Evolutionary conservation across 1,140 invertebrate species (phyloP), one percentile per base, ranked within the genome.

Genomic region (Chironomus striatipennis): DNA sequence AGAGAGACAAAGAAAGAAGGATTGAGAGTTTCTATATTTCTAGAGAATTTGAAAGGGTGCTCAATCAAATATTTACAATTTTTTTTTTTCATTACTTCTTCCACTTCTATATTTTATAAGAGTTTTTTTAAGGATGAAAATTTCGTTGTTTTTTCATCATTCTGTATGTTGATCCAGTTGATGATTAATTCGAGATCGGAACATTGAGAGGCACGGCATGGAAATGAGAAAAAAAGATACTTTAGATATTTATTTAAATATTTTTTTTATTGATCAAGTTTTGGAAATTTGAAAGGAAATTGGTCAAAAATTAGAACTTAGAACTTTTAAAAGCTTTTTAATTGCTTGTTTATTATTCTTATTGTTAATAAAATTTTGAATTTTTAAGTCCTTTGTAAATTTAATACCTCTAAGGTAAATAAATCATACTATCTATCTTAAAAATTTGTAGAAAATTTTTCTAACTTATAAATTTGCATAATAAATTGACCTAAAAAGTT

Each of bases 41-140:
- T 57, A 57, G 47, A 57, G 47, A 57, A 57, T n/a, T 57, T 57
- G 47, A 57, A 57, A 57, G 47, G 47, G 47, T 57, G 47, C 47
- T 57, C 47, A 57, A 57, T 57, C 47, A 57, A 57, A 57, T 57
- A 57, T 57, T 57, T 57, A 57, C 47, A 57, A 57, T 57, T 57
- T 57, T n/a, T 15, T 57, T n/a, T 47, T 47, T 8, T 12, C 15
- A 47, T 15, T 34, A 57, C n/a, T 57, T 57, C 47, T 57, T 57
- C 12, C n/a, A n/a, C 1, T 57, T 57, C 8, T 47, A 10, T 47
- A 9, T 57, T 57, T 15, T 57, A n/a, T n/a, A 57, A 57, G n/a
- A n/a, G n/a, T 57, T 57, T 47, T 9, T 47, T 57, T n/a, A 57
- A 57, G n/a, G 47, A 57, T 57, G 47, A 57, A 57, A 57, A 57